phyloP scores from a whole-genome alignment of 2,888 invertebrate genomes.

The Sclerodermus sp. region DNA sequence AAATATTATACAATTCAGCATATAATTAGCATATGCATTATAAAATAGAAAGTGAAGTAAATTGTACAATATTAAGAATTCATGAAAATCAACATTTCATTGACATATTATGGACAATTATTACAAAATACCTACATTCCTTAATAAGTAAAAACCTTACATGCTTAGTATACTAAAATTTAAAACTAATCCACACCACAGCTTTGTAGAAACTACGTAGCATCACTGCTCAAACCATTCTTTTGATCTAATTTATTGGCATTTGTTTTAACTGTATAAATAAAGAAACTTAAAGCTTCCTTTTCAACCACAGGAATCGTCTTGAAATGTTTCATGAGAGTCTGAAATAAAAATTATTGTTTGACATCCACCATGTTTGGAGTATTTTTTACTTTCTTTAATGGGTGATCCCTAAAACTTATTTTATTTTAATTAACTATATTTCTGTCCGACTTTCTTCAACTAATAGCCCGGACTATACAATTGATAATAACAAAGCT shows the following conservation, averaged over 20 bases:
- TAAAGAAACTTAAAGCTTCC: conserved; percentile 91
- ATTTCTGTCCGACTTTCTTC: too few species aligned
- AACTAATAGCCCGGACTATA: too few species aligned
- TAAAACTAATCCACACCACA: not conserved
- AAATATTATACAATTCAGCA: too few species aligned
- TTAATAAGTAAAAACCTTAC: conserved; percentile 43
- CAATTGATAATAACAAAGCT: too few species aligned
- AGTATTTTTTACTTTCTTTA: too few species aligned
- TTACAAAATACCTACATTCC: conserved; percentile 43
- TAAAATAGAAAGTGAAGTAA: too few species aligned
- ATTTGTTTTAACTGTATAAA: conserved; percentile 94
- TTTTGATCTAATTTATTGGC: conserved; percentile 84
- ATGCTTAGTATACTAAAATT: conserved; percentile 14
- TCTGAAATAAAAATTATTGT: conserved; percentile 64
- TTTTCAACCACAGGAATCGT: conserved; percentile 93
- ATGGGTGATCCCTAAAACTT: too few species aligned
- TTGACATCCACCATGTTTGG: too few species aligned
- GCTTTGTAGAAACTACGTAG: conserved; percentile 54
- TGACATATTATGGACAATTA: conserved; percentile 29
- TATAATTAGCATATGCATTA: too few species aligned
- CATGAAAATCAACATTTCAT: conserved; percentile 12
- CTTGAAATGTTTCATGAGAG: conserved; percentile 92
- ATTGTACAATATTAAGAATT: not conserved
- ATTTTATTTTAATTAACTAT: too few species aligned
- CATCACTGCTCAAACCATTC: conserved; percentile 72